Conservation (phyloP, 2,797 vertebrate species). For the Anguilla megastoma region DNA sequence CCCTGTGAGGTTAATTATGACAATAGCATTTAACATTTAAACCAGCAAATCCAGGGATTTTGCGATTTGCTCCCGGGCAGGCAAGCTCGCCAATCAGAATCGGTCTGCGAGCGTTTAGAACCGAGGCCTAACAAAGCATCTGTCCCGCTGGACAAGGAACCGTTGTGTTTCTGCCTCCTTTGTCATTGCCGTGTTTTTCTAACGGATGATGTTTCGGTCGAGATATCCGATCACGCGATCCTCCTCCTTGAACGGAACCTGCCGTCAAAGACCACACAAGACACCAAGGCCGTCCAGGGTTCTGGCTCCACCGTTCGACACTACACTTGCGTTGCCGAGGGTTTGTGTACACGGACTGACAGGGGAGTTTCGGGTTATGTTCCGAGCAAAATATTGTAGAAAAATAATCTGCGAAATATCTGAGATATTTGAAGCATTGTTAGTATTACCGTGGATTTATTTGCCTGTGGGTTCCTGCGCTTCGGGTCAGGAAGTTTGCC, state of each 20-base stretch:
- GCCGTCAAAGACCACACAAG: background rate
- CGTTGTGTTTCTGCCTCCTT: background rate
- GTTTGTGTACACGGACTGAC: background rate
- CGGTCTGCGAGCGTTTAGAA: background rate
- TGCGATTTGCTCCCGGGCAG: background rate
- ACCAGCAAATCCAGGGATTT: background rate
- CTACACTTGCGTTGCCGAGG: background rate
- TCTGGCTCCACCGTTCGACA: background rate
- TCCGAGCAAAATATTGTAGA: background rate
- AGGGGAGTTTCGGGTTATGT: background rate
- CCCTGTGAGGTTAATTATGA: background rate
- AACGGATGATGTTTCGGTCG: constrained; percentile 4
- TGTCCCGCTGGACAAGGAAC: background rate
- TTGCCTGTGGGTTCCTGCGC: background rate
- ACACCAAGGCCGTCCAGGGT: background rate
- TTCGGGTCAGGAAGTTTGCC: background rate
- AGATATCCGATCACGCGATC: background rate
- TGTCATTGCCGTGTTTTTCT: background rate
- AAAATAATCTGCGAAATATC: background rate
- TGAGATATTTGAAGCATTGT: background rate
- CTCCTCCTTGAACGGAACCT: background rate
- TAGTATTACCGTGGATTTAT: background rate
- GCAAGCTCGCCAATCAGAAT: background rate
- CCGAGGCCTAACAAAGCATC: background rate
- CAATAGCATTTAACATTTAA: too few relatives aligned